Percentiles rank a stretch among this genome's conserved stretches.
Conservation (phyloP, 30 jellyfish, hydroid and myxozoan genomes). For the Sanderia malayensis region DNA sequence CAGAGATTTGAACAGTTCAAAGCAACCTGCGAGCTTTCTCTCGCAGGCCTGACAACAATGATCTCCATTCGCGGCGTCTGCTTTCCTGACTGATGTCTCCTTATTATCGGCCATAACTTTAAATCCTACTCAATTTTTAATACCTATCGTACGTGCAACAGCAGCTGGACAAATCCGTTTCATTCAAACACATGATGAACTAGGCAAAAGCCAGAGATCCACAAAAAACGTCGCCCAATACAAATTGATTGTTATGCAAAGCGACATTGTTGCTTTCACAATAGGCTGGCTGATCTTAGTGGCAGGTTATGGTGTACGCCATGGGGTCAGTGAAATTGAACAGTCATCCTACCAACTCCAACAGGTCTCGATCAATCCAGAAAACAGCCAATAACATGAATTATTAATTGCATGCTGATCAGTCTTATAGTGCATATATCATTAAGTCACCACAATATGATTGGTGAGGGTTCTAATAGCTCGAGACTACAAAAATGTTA, state of each 20-base stretch:
- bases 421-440: background rate
- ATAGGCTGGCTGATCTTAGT: constrained; percentile 54
- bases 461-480: background rate
- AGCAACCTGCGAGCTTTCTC: constrained; percentile 49
- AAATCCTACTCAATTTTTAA: background rate
- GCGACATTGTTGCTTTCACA: constrained; percentile 53
- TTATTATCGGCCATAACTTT: constrained; percentile 39
- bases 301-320: constrained; percentile 38
- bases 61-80: constrained; percentile 37
- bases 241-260: constrained; percentile 46
- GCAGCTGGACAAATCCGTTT: background rate
- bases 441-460: background rate
- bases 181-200: background rate
- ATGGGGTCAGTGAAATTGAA: background rate
- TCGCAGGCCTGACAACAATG: constrained; percentile 50
- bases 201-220: background rate
- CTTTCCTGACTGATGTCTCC: constrained; percentile 5
- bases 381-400: background rate
- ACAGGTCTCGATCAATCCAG: constrained; percentile 1
- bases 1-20: constrained; percentile 40
- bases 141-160: background rate
- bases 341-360: background rate
- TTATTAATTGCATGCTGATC: background rate
- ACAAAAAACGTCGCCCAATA: background rate
- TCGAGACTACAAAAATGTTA: no score